Base-by-base conservation (phyloP, 2,888 invertebrate genomes). In the Hesperia comma region DNA sequence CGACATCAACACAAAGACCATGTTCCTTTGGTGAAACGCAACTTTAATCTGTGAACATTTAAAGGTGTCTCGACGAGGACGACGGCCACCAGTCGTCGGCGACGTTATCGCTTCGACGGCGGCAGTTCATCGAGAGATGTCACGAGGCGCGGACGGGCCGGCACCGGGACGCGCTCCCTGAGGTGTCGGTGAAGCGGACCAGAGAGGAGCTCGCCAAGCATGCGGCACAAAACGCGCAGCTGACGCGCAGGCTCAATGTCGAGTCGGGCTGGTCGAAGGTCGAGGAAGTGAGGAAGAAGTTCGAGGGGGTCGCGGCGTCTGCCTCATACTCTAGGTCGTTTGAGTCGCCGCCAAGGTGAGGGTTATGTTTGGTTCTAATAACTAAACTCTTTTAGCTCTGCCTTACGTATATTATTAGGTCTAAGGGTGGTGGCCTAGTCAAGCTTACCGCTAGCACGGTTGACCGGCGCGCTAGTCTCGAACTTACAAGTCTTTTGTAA, bases 191-290 rank as follows among this genome's bases (percentile, higher is more conserved):
- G 61, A 86, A 87, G 70, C 77, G 84, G 73, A 90, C 91, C 55
- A 75, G 91, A 63, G 92, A 91, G 74, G 90, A 91, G 82, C 75
- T 92, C 53, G 79, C 88, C 40, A 88, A 86, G 84, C 85, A 91
- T 89, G 92, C 90, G 88, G 78, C 85, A 75, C 90, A 86, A 80
- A 83, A 79, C 74, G 75, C 81, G 71, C 82, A 84, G 76, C 80
- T 86, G 77, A 85, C 82, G 79, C 86, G 92, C 77, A 87, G 91
- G 81, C 88, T 90, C 72, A 89, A 88, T 84, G 88, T 91, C 70
- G 92, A 92, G 80, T 88, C 88, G 61, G 87, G 91, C 76, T 92
- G 92, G 92, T 91, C 92, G 51, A 92, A 92, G 75, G 92, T 92
- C 74, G 91, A 92, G 75, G 91, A 92, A 76, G 92, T 92, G 26